phyloP scores from a whole-genome alignment of 2,888 invertebrate species.

The Yponomeuta cagnagella region DNA sequence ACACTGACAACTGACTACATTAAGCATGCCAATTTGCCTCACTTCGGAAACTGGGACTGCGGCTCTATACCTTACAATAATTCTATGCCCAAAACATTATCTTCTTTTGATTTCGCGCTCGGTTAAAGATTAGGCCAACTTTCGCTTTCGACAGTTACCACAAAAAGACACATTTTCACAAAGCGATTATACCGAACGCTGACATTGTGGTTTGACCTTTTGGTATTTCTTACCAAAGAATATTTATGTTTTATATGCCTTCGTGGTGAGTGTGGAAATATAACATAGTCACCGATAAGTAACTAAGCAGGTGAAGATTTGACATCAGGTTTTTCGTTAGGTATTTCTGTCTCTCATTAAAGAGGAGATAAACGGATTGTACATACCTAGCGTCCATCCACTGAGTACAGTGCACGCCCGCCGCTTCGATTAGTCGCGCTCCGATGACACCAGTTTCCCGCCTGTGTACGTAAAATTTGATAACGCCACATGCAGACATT shows the following conservation, averaged over 20 bases:
- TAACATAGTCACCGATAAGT: background rate
- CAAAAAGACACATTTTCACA: background rate
- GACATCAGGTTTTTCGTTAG: too few relatives aligned
- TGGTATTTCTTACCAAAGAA: background rate
- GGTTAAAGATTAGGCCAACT: background rate
- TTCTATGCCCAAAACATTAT: too few relatives aligned
- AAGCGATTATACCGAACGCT: background rate
- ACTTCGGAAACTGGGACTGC: too few relatives aligned
- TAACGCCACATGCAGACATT: background rate
- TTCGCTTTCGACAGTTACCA: background rate
- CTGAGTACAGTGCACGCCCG: background rate
- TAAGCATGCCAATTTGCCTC: too few relatives aligned
- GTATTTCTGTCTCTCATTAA: too few relatives aligned
- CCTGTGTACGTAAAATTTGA: background rate
- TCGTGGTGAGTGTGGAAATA: background rate
- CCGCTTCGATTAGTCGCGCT: background rate
- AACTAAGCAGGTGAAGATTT: too few relatives aligned
- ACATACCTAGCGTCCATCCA: too few relatives aligned
- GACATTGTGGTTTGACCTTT: constrained; percentile 1
- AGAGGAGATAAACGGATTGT: too few relatives aligned
- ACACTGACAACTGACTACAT: too few relatives aligned
- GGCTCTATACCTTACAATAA: too few relatives aligned
- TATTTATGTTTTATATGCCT: background rate
- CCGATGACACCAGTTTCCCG: background rate
- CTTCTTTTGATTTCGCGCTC: background rate